Percentiles rank a stretch among this genome's conserved stretches.
These are phyloP conservation scores for Empis livida DNA, from an alignment of 2,888 invertebrate genomes.

Conservation along the genomic window DNA sequence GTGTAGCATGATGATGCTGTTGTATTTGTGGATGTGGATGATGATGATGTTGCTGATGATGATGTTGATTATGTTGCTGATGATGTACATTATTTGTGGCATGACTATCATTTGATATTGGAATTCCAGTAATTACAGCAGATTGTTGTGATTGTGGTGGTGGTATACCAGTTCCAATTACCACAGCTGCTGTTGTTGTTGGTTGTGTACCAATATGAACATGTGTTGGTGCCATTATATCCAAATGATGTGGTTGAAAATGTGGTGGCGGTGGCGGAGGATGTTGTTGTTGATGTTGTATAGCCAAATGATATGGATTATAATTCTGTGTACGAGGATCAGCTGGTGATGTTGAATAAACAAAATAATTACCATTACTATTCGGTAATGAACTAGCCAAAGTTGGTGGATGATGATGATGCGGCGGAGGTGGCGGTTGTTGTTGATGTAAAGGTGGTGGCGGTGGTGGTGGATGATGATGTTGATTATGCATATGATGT, in stretches of 20 bases:
- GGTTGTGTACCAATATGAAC: not conserved
- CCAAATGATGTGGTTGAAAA: constrained; percentile 15
- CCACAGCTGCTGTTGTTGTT: constrained; percentile 34
- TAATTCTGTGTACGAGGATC: constrained; percentile 24
- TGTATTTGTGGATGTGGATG: constrained; percentile 6
- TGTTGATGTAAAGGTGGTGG: constrained; percentile 7
- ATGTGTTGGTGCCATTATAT: constrained; percentile 8
- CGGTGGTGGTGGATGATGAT: constrained; percentile 10
- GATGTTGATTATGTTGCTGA: constrained; percentile 23
- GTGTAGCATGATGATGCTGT: constrained; percentile 14
- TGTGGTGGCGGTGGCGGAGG: constrained; percentile 21
- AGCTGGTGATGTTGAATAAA: constrained; percentile 14
- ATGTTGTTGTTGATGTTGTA: constrained; percentile 22
- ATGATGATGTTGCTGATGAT: constrained; percentile 32
- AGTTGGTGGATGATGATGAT: constrained; percentile 9
- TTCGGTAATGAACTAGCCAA: constrained; percentile 14
- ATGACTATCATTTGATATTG: constrained; percentile 17
- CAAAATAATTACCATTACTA: constrained; percentile 16
- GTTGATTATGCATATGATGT: constrained; percentile 9
- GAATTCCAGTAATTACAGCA: constrained; percentile 6
- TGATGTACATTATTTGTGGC: constrained; percentile 26
- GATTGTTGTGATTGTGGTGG: constrained; percentile 26
- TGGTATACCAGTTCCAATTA: constrained; percentile 23
- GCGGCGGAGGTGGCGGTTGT: not conserved
- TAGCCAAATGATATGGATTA: constrained; percentile 13